Conservation (phyloP, 2,113 vertebrate genomes). For the Lophochroa leadbeateri region DNA sequence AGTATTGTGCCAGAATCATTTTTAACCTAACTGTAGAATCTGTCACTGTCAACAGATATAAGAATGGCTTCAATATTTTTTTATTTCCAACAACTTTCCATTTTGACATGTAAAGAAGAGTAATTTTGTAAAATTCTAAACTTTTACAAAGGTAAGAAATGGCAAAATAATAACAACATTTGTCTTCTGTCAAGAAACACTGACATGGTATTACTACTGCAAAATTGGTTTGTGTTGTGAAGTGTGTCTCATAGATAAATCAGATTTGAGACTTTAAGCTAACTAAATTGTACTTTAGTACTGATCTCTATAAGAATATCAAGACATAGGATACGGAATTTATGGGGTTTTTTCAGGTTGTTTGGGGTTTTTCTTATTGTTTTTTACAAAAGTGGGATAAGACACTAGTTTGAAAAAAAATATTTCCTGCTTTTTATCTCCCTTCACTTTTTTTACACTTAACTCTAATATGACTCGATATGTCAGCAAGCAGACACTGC, state of each 20-base stretch:
- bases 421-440: background rate
- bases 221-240: conserved; percentile 96
- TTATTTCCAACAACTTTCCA: conserved; percentile 58
- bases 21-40: conserved; percentile 60
- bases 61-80: conserved; percentile 49
- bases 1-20: conserved; percentile 50
- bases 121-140: conserved; percentile 82
- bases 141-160: conserved; percentile 86
- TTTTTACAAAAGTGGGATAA: background rate
- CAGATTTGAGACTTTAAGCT: conserved; percentile 76
- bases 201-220: conserved; percentile 89
- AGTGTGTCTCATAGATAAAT: conserved; percentile 89
- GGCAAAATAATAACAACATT: conserved; percentile 97
- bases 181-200: conserved; percentile 93
- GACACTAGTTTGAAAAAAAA: background rate
- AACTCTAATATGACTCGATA: background rate
- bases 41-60: conserved; percentile 60
- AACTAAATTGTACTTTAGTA: conserved; percentile 70
- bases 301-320: conserved; percentile 61
- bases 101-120: conserved; percentile 81
- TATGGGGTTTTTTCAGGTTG: background rate
- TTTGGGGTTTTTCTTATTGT: background rate
- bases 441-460: background rate
- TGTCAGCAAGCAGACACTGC: background rate
- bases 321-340: background rate